Base-by-base conservation (phyloP, 2,113 vertebrate species). In the Lycaon pictus region DNA sequence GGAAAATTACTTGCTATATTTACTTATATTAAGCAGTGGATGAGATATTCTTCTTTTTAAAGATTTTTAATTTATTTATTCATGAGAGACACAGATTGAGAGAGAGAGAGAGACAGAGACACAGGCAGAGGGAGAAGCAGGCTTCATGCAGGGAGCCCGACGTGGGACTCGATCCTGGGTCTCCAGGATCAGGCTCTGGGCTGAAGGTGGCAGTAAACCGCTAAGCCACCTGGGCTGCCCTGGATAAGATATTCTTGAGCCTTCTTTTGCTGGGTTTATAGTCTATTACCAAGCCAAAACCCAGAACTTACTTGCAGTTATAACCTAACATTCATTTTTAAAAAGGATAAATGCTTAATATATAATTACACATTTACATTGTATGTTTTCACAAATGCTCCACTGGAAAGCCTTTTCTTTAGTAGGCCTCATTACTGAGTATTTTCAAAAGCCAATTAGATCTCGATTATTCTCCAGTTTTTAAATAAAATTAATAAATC, bases 371-470 rank as follows among this genome's bases (percentile, higher is more conserved):
- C 1, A 90, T 65, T 89, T 89, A 92, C n/a, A 53, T 11, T 83
- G 11, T 35, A 37, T 58, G 51, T 71, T 88, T 96, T 94, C 72
- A 95, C 3, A 93, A 77, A 93, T 58, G 88, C 17, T 87, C 67
- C 60, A 17, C 7, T 90, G n/a, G 58, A 95, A 88, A 19, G 12
- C 5, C 53, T 43, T 32, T 86, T 23, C 51, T 72, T 37, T 12
- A 90, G n/a, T 43, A 65, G 37, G 76, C 25, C 1, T 29, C 88
- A 32, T n/a, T 88, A 65, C 0, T 48, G 3, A 56, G 48, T 76
- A 79, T 83, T 93, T 84, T 69, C 48, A 95, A 96, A 98, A 63
- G 5, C 55, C 27, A 98, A 48, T 37, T 85, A 95, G 63, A 95
- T 72, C 23, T 97, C 83, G 77, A 71, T 95, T 65, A 35, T 53